Evolutionary conservation across 2,888 invertebrate species (phyloP).

Genomic region (Tyria jacobaeae): DNA sequence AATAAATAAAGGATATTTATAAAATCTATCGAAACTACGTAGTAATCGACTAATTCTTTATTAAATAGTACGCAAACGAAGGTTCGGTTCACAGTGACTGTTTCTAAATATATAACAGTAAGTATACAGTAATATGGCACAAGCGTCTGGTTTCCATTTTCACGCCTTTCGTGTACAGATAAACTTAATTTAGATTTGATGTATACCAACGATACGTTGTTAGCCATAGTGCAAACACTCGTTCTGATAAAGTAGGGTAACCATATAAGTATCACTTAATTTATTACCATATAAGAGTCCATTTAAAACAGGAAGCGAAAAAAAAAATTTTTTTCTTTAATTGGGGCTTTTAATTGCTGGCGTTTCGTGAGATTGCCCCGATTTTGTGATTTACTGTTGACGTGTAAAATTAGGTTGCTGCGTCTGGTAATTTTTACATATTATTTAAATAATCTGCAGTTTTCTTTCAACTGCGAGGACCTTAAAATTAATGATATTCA

Average conservation of each 20-base stretch:
- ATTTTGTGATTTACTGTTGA: slow-evolving; percentile 19
- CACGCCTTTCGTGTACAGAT: slow-evolving; percentile 19
- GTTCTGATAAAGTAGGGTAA: slow-evolving; percentile 31
- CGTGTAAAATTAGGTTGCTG: not conserved
- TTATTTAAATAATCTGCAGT: not conserved
- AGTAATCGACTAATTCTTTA: not conserved
- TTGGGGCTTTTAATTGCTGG: slow-evolving; percentile 22
- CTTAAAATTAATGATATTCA: no score
- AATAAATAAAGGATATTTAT: no score
- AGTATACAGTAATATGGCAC: slow-evolving; percentile 10
- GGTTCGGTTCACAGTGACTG: not conserved
- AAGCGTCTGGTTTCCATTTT: slow-evolving; percentile 19
- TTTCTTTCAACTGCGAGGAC: no score
- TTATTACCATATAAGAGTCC: slow-evolving; percentile 8
- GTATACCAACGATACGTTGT: slow-evolving; percentile 21
- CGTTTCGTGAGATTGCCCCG: slow-evolving; percentile 5
- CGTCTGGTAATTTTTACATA: not conserved
- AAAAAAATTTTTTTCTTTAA: slow-evolving; percentile 20
- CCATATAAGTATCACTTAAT: slow-evolving; percentile 28
- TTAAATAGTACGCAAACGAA: not conserved
- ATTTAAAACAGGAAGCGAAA: slow-evolving; percentile 14
- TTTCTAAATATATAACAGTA: not conserved
- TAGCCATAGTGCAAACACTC: slow-evolving; percentile 35
- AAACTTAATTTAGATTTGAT: slow-evolving; percentile 20
- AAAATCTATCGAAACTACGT: no score